Evolutionary conservation across 2,113 vertebrate genomes (phyloP).

Genomic region (Oncorhynchus clarkii): DNA sequence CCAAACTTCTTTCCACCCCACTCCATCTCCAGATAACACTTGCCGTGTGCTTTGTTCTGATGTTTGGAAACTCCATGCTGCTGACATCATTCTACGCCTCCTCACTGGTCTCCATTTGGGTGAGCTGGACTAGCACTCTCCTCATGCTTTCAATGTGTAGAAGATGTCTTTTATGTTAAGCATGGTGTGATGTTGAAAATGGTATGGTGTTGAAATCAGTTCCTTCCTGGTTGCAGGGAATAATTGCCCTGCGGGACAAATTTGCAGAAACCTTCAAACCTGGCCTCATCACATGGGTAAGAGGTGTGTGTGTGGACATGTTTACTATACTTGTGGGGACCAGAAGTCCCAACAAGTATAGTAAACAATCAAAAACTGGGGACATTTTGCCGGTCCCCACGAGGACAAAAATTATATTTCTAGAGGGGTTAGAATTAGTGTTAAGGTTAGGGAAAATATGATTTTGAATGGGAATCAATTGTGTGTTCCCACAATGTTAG

Average conservation of each 20-base stretch:
- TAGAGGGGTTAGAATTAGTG: background rate
- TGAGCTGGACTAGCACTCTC: slow-evolving; percentile 66
- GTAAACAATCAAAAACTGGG: too few species aligned
- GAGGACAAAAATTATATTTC: too few species aligned
- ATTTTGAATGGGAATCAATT: too few species aligned
- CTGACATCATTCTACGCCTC: slow-evolving; percentile 97
- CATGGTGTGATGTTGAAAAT: background rate
- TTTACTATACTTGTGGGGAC: background rate
- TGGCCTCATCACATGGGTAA: slow-evolving; percentile 82
- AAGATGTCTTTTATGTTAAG: background rate
- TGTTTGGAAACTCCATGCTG: slow-evolving; percentile 98
- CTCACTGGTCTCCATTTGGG: slow-evolving; percentile 90
- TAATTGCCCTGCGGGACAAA: slow-evolving; percentile 77
- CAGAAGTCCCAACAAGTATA: too few species aligned
- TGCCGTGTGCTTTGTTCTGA: slow-evolving; percentile 87
- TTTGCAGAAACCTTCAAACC: slow-evolving; percentile 71
- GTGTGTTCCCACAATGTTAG: too few species aligned
- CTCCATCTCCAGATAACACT: slow-evolving; percentile 79
- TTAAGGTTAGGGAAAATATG: too few species aligned
- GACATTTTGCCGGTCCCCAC: too few species aligned
- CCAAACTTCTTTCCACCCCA: too few species aligned
- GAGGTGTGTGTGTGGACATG: slow-evolving; percentile 24
- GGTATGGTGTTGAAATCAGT: background rate
- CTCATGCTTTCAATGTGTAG: background rate
- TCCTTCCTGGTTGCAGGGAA: slow-evolving; percentile 65